Conservation (phyloP, 2,888 invertebrate species). For the Drosophila rubida region DNA sequence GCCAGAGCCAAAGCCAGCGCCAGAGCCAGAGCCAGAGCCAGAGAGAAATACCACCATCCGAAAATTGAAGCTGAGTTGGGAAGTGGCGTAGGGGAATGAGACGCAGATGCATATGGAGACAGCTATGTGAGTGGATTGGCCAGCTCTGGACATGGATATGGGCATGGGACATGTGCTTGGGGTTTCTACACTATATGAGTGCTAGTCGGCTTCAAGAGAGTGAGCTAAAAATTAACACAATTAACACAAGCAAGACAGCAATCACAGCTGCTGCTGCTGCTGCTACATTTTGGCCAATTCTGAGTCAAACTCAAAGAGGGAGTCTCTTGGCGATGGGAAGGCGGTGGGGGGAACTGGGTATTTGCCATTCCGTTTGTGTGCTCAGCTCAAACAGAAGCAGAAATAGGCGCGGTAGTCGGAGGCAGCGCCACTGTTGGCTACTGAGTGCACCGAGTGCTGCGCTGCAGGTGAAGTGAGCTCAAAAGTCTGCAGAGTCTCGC, state of each 20-base stretch:
- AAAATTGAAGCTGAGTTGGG: conserved; percentile 39
- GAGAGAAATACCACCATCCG: conserved; percentile 28
- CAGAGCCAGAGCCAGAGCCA: conserved; percentile 7
- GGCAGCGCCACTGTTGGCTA: conserved; percentile 9
- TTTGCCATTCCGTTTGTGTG: conserved; percentile 47
- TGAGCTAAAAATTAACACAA: conserved; percentile 72
- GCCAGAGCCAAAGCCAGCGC: conserved; percentile 10
- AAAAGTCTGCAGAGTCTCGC: conserved; percentile 25
- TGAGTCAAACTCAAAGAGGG: conserved; percentile 28
- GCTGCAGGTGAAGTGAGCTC: not conserved
- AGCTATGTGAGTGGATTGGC: conserved; percentile 23
- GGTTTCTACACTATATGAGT: conserved; percentile 10
- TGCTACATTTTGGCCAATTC: conserved; percentile 50
- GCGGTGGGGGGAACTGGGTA: conserved; percentile 1
- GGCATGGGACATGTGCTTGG: conserved; percentile 26
- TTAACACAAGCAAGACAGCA: conserved; percentile 46
- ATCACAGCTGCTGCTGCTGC: conserved; percentile 20
- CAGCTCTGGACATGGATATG: conserved; percentile 42
- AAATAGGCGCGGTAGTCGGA: conserved; percentile 61
- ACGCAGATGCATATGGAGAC: not conserved
- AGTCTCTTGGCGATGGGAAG: no score
- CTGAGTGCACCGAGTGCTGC: conserved; percentile 1
- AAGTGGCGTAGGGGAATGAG: not conserved
- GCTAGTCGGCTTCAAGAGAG: conserved; percentile 49
- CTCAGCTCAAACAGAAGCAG: conserved; percentile 57